A percentile compares a stretch with the other conserved stretches of the same genome.
Conservation (phyloP, 2,888 invertebrate species). For the Strigamia crassipes region DNA sequence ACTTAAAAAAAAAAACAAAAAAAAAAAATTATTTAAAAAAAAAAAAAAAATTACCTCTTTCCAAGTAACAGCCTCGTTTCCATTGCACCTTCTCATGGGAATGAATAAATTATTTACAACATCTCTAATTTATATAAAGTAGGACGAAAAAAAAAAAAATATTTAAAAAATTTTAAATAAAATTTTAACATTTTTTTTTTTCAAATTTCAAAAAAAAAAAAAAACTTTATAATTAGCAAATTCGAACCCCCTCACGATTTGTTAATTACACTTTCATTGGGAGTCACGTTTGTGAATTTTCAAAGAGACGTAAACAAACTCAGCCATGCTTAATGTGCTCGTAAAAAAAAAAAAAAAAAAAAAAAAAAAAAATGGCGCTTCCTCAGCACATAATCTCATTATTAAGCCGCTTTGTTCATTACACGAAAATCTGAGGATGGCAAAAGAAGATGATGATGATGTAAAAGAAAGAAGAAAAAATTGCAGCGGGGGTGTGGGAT, state of each 20-base stretch:
- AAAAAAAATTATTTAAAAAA: not conserved
- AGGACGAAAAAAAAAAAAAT: not conserved
- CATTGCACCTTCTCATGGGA: slow-evolving; percentile 33
- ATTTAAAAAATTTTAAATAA: not conserved
- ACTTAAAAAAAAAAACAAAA: not conserved
- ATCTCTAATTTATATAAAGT: slow-evolving; percentile 38
- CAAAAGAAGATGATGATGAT: not conserved
- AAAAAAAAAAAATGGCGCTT: slow-evolving; percentile 29
- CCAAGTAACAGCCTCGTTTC: not conserved
- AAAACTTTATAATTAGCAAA: slow-evolving; percentile 27
- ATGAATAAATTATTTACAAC: slow-evolving; percentile 41
- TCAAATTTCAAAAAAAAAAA: not conserved
- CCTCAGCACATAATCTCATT: slow-evolving; percentile 48
- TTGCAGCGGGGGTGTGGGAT: not conserved
- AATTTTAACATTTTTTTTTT: not conserved
- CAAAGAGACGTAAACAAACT: slow-evolving; percentile 43
- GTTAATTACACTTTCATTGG: slow-evolving; percentile 41
- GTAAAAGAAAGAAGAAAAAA: too few relatives aligned
- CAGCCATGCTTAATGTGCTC: slow-evolving; percentile 39
- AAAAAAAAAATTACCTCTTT: too few relatives aligned
- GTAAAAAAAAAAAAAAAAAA: slow-evolving; percentile 10
- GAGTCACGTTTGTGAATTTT: slow-evolving; percentile 42
- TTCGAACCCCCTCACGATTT: slow-evolving; percentile 24
- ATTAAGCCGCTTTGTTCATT: slow-evolving; percentile 48
- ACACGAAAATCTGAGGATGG: slow-evolving; percentile 31